Percentiles rank a stretch among this genome's conserved stretches.
Conservation (phyloP, 2,888 invertebrate species). For the Julus scanicus region DNA sequence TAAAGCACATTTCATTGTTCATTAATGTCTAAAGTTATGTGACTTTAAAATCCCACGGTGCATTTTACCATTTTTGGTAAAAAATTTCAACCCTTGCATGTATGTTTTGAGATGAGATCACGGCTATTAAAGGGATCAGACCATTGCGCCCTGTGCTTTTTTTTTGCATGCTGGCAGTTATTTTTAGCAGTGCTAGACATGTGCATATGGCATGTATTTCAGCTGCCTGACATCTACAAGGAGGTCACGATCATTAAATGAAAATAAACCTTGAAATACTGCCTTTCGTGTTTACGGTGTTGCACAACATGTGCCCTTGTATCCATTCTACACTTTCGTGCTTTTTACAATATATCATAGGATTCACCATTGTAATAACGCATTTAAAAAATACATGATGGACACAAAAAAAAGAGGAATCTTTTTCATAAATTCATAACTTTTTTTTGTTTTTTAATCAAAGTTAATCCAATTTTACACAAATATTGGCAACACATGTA, state of each 20-base stretch:
- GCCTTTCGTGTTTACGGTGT: background rate
- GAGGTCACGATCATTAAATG: constrained; percentile 22
- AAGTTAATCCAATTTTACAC: no score
- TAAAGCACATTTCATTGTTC: background rate
- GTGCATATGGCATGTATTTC: constrained; percentile 20
- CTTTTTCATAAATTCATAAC: no score
- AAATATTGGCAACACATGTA: no score
- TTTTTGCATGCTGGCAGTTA: constrained; percentile 15
- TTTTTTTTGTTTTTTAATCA: no score
- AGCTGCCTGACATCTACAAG: constrained; percentile 33
- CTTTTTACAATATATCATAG: background rate
- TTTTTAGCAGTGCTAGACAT: constrained; percentile 3
- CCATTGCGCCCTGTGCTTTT: no score
- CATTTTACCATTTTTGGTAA: no score
- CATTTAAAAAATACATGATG: no score
- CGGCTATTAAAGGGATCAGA: background rate
- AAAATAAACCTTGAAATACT: constrained; percentile 23
- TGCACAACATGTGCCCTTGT: constrained; percentile 31
- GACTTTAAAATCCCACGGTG: no score
- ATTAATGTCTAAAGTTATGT: background rate
- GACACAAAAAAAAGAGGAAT: no score
- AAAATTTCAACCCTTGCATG: background rate
- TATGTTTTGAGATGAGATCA: background rate
- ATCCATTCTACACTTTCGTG: background rate
- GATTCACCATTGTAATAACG: no score